Evolutionary conservation across 2,888 invertebrate species (phyloP), one percentile per base, ranked within the genome.

Genomic region (Acrobasis consociella): DNA sequence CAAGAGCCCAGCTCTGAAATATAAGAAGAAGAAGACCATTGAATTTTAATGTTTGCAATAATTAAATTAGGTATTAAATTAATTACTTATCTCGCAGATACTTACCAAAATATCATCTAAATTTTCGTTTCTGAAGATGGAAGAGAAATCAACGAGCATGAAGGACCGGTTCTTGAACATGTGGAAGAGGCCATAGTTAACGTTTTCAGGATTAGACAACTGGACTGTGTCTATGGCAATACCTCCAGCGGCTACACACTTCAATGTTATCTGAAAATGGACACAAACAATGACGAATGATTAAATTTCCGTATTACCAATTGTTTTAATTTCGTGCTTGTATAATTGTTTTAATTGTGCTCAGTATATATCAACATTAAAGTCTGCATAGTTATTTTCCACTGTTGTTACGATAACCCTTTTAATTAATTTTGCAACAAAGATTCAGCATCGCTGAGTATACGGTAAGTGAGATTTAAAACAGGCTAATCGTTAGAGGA

Each of bases 161-260:
- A 80, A 83, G 0, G 68, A 62, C 22, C 73, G 69, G 2, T 66
- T 68, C 2, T 51, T 60, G 9, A 66, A 67, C 49, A 83, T 64
- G 15, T 67, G 31, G 46, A 50, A 63, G 79, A 85, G 71, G 22
- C 82, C 80, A n/a, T 72, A 74, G 0, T 51, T 9, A 42, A 69
- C 82, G 16, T 77, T 66, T 15, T 84, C 82, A 51, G 68, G 66
- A 31, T 67, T 69, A 2, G 69, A 67, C 15, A 81, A 63, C 55
- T 80, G 77, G 11, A 67, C 63, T 11, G 76, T 69, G 62, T 85
- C 85, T 0, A 78, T 51, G 9, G 73, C 70, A 0, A 64, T 49
- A 0, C 83, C 83, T 2, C 58, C 68, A 0, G 17, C 38, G 0
- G 31, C 55, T 16, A 66, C 68, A 56, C 81, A 81, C 2, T 66